Evolutionary conservation across 2,113 vertebrate species (phyloP), one percentile per base, ranked within the genome.

Genomic region (Psammodynastes pulverulentus): DNA sequence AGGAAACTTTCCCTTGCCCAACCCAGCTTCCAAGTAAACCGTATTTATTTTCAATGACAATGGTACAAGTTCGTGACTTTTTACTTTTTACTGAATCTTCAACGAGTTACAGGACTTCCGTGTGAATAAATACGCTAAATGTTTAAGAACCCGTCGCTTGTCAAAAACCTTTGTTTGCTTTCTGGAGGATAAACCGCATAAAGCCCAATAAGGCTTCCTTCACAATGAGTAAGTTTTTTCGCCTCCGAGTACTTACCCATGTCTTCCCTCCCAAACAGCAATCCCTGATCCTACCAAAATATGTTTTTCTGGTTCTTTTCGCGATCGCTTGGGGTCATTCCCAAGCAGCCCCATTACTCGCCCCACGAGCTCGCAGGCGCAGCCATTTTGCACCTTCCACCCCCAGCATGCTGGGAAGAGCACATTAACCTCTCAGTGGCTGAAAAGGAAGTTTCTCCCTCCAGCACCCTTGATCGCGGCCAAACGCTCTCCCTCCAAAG

Each of bases 241-340:
- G 34, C 67, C 49, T 54, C 52, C 87, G 4, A 43, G n/a, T 2
- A 90, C 90, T 87, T 51, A 91, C 90, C 90, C 90, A 91, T 87
- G 39, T 56, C 39, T 48, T 46, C 26, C 8, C 15, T 9, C 2
- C 53, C 39, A 1, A 87, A 43, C 84, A n/a, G 51, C 43, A 86
- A 56, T 43, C 24, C 48, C 72, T 7, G 39, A 23, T 26, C 23
- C 34, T 39, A 6, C 19, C 7, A 21, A 39, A 21, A 6, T 6
- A 79, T 79, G 17, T 43, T 21, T 72, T 72, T 39, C n/a, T 72
- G n/a, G 13, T 34, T 17, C n/a, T n/a, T 72, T 1, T 43, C 34
- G 34, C 17, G 34, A 79, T 39, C 34, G 72, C 15, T 8, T n/a
- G 34, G 72, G 17, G 3, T 84, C 9, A 89, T 87, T 84, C 24